Base-by-base conservation (phyloP, 2,888 invertebrate genomes). In the Ectemnius continuus region DNA sequence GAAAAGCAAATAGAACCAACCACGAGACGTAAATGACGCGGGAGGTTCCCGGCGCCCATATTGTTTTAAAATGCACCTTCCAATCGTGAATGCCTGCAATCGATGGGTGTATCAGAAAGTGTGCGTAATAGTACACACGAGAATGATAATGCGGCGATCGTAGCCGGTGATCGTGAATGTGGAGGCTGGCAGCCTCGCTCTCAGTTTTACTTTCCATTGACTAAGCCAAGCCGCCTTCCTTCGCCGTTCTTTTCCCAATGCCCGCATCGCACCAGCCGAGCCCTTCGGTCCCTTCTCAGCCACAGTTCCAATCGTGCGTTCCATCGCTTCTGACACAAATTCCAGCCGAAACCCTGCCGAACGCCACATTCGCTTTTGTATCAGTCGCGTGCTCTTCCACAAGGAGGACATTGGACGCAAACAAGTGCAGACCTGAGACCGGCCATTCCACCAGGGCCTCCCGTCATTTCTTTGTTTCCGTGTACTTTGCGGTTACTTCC, bases 121-220 rank as follows among this genome's bases (percentile, higher is more conserved):
- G 67, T 47, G 36, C 28, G 66, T 73, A 76, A 73, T 64, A 62
- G 69, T 71, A 77, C 60, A 69, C 64, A 52, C 63, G 47, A 47
- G 69, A 65, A 70, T 69, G 69, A 20, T 73, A 68, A 67, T 63
- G 45, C 56, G 76, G 48, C 18, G 67, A 73, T 66, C 61, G 70
- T 66, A 64, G 16, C 45, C 69, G 58, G 48, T n/a, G 48, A 52
- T 52, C 52, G 28, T 63, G 77, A 63, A 70, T 65, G 80, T 83
- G 80, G 85, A 88, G 86, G 86, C 63, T 65, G 84, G 72, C 76
- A 86, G 84, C 87, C 88, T 88, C 86, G 88, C 65, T 57, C 70
- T 62, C 66, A 45, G 71, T 72, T 78, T 82, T 83, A 81, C 85
- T 86, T 86, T 86, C 86, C 83, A 81, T 83, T 79, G 78, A 71